Evolutionary conservation across 2,113 vertebrate species (phyloP).

Genomic region (Pollachius pollachius): DNA sequence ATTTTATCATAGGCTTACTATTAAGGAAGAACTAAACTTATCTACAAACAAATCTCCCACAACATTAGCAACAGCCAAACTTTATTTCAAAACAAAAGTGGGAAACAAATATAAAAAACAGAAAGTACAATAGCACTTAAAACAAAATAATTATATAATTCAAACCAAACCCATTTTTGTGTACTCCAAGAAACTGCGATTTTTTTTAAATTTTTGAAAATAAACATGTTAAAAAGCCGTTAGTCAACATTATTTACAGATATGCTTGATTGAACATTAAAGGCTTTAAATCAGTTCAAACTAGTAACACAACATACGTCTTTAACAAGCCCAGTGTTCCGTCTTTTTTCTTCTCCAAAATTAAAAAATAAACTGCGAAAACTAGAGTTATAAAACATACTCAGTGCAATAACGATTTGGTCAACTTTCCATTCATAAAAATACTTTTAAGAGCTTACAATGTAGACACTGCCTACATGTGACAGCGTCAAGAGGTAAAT

Average conservation of each 20-base stretch:
- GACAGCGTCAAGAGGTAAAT: neutral
- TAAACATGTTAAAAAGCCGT: neutral
- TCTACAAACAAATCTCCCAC: no score
- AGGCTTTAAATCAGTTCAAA: no score
- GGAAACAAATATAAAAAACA: neutral
- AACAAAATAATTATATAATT: neutral
- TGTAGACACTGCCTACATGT: neutral
- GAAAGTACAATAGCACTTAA: conserved; percentile 2
- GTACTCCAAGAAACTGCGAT: neutral
- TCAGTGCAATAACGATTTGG: neutral
- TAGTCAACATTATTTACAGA: neutral
- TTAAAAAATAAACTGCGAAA: neutral
- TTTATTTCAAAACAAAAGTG: neutral
- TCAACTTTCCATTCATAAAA: neutral
- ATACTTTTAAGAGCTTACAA: conserved; percentile 1
- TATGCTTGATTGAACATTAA: neutral
- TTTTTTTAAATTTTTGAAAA: neutral
- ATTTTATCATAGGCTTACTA: no score
- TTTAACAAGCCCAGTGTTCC: neutral
- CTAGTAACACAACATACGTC: neutral
- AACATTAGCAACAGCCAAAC: neutral
- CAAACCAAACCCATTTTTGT: neutral
- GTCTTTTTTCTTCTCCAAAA: neutral
- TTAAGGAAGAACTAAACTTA: no score
- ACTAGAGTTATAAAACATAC: neutral